These are phyloP conservation scores for Smutsia gigantea DNA, from an alignment of 2,797 vertebrate species.

Conservation along the genomic window DNA sequence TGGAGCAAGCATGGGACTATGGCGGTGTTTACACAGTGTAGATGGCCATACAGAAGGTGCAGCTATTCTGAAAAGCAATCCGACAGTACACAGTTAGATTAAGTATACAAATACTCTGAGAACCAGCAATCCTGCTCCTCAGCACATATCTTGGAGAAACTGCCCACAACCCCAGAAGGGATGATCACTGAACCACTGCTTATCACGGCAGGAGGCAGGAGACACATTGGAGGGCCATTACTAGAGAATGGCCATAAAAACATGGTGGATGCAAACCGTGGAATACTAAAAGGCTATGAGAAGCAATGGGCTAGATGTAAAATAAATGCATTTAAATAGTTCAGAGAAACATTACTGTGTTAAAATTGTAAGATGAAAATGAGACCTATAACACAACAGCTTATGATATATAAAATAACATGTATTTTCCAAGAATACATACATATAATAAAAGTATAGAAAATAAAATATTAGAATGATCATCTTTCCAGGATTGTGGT, in stretches of 20 bases:
- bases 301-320: background rate
- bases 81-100: background rate
- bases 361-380: conserved; percentile 4
- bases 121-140: background rate
- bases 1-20: background rate
- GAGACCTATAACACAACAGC: background rate
- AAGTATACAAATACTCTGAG: background rate
- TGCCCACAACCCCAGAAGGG: background rate
- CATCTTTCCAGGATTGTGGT: background rate
- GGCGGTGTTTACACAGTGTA: background rate
- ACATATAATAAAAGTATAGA: background rate
- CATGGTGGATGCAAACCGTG: background rate
- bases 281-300: background rate
- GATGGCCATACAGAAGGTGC: background rate
- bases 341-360: background rate
- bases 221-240: background rate
- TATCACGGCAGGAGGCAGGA: background rate
- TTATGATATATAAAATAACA: background rate
- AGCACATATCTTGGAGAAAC: background rate
- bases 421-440: background rate
- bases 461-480: background rate
- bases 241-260: background rate
- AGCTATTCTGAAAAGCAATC: background rate
- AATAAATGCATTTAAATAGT: background rate
- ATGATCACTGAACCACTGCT: background rate